phyloP scores from a whole-genome alignment of 2,113 vertebrate species.

The Plestiodon gilberti region DNA sequence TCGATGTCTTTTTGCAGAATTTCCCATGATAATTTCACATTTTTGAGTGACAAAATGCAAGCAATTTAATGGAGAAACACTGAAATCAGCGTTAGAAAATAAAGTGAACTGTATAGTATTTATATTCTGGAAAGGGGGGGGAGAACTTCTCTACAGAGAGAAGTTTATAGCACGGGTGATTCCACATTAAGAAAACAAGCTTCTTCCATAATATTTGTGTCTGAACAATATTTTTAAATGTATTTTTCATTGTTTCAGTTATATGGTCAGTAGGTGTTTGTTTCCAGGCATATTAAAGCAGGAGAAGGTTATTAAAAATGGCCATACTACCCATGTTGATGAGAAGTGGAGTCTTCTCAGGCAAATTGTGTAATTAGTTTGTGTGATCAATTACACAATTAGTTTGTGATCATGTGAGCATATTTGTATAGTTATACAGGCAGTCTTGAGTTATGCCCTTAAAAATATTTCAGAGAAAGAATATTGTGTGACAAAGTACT shows the following conservation, averaged over 20 bases:
- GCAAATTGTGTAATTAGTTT: background rate
- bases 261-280: background rate
- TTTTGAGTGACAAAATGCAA: background rate
- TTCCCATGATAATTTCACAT: conserved; percentile 9
- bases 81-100: background rate
- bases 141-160: background rate
- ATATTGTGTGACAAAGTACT: background rate
- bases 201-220: background rate
- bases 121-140: background rate
- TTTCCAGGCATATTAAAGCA: conserved; percentile 1
- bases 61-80: background rate
- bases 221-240: background rate
- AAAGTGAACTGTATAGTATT: background rate
- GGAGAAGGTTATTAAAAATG: conserved; percentile 2
- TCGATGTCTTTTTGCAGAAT: background rate
- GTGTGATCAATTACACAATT: no score
- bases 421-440: conserved; percentile 15
- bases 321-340: background rate
- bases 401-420: background rate
- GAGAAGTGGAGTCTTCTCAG: background rate
- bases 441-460: conserved; percentile 49
- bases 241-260: background rate
- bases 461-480: conserved; percentile 33
- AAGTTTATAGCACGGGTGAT: background rate
- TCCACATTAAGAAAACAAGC: background rate